Base-by-base conservation (phyloP, 1,140 invertebrate genomes). In the Subanguina moxae region DNA sequence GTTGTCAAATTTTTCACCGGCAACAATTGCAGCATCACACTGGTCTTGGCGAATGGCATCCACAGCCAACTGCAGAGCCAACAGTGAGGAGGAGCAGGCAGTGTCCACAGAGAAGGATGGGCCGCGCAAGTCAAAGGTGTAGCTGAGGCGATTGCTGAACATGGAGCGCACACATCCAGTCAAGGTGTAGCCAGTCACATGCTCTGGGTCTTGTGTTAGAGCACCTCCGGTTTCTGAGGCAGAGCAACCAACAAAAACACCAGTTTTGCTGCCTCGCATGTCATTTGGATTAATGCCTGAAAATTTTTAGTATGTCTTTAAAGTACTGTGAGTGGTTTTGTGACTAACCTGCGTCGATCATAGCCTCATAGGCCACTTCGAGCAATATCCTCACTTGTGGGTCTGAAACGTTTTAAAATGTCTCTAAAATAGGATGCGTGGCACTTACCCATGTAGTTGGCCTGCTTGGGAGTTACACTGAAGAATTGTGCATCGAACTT, bases 131-230 rank as follows among this genome's bases (percentile, higher is more conserved):
- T 97, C 92, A 84, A 95, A 97, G 11, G 92, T 90, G 85, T 89
- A 97, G 0, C 93, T 96, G 42, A 97, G 87, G 78, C 94, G 88
- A 83, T 97, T 97, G 45, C 93, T 88, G 83, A 97, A 94, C 93
- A 97, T 97, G 28, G 92, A 90, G 46, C 91, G 86, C 62, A 89
- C 89, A 83, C 92, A 94, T 25, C 94, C 94, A 1, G 90, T 93
- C 72, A 97, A 85, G 38, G 89, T 91, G 84, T 97, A 97, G 63
- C 94, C 93, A 80, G 90, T 92, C 0, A 93, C 78, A 30, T 73
- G 87, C 76, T 87, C 86, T 8, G 84, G 78, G 57, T 96, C 75
- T 87, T 90, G 9, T 88, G 88, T 59, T 91, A 93, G 75, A 88
- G 86, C n/a, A 93, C 77, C 70, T 88, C 88, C 28, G 84, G 83